Evolutionary conservation across 2,113 vertebrate genomes (phyloP).

Genomic region (Dromas ardeola): DNA sequence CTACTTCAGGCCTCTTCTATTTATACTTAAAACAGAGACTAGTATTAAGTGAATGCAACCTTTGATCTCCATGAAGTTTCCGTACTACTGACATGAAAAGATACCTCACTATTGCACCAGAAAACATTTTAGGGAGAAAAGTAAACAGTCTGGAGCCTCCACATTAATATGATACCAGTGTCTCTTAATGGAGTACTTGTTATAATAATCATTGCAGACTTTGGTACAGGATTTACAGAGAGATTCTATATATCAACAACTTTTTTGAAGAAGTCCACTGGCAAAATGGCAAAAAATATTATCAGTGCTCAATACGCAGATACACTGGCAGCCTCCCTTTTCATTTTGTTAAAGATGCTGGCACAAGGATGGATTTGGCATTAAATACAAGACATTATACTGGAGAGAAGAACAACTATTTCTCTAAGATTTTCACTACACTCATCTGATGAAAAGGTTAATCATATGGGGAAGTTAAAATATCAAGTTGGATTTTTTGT

Average conservation of each 20-base stretch:
- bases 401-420: not conserved
- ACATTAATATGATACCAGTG: too few relatives aligned
- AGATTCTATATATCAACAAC: not conserved
- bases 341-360: not conserved
- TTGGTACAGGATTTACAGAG: not conserved
- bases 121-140: not conserved
- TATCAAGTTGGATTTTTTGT: not conserved
- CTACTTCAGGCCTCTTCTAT: not conserved
- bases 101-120: not conserved
- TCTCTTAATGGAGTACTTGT: not conserved
- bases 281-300: not conserved
- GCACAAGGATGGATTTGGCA: not conserved
- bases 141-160: not conserved
- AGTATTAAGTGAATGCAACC: not conserved
- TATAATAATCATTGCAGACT: not conserved
- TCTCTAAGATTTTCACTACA: not conserved
- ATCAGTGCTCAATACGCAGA: not conserved
- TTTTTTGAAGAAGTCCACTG: not conserved
- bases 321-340: not conserved
- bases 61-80: not conserved
- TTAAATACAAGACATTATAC: not conserved
- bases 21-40: not conserved
- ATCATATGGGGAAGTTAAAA: not conserved
- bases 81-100: not conserved
- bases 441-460: not conserved